Conservation (phyloP, 92 coral and sea anemone species). For the Epizoanthus stellaris region DNA sequence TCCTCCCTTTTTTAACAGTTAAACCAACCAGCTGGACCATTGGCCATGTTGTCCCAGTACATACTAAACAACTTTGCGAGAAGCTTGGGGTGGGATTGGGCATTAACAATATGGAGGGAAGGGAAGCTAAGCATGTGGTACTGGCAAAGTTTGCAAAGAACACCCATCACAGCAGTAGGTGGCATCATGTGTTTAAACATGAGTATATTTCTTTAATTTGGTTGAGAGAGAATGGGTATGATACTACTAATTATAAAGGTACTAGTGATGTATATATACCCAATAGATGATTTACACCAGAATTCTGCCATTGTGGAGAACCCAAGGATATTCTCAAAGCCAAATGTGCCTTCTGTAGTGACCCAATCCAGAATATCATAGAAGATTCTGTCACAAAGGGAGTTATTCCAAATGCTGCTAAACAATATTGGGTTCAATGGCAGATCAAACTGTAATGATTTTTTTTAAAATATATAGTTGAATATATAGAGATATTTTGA, state of each 20-base stretch:
- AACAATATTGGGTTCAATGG: background rate
- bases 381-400: constrained; percentile 19
- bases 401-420: constrained; percentile 22
- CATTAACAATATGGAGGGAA: constrained; percentile 24
- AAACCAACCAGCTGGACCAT: constrained; percentile 30
- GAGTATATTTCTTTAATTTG: constrained; percentile 22
- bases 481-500: too few species aligned
- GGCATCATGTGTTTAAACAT: constrained; percentile 26
- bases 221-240: constrained; percentile 33
- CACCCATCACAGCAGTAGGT: background rate
- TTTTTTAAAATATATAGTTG: too few species aligned
- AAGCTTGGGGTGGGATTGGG: constrained; percentile 28
- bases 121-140: constrained; percentile 17
- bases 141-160: constrained; percentile 15
- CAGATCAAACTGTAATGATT: too few species aligned
- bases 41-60: constrained; percentile 27
- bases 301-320: constrained; percentile 30
- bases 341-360: constrained; percentile 15
- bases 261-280: background rate
- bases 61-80: constrained; percentile 16
- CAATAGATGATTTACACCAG: constrained; percentile 1
- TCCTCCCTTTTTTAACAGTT: background rate
- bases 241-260: constrained; percentile 17
- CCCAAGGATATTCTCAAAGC: background rate
- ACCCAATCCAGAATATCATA: constrained; percentile 10